These are phyloP conservation scores for Protaetia brevitarsis DNA, from an alignment of 1,140 invertebrate genomes.

Conservation along the genomic window DNA sequence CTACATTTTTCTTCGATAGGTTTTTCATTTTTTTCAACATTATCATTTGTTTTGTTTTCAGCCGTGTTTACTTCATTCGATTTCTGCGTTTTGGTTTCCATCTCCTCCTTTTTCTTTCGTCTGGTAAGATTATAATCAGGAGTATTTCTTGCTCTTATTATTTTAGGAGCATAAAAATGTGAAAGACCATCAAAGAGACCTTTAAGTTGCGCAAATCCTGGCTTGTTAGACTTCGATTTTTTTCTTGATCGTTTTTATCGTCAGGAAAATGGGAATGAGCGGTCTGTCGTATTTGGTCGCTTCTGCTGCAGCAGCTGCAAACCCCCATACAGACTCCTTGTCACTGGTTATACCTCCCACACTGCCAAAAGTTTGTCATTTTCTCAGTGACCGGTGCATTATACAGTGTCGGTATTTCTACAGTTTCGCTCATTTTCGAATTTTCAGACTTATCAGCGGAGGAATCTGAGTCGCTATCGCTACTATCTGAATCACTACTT, in stretches of 20 bases:
- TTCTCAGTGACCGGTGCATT: slow-evolving; percentile 11
- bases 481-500: slow-evolving; percentile 6
- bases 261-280: background rate
- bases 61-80: background rate
- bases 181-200: slow-evolving; percentile 81
- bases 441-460: slow-evolving; percentile 4
- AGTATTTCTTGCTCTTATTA: slow-evolving; percentile 38
- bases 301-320: slow-evolving; percentile 65
- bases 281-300: slow-evolving; percentile 45
- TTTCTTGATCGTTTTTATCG: slow-evolving; percentile 46
- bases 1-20: background rate
- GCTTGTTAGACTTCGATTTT: slow-evolving; percentile 32
- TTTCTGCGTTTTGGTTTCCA: background rate
- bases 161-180: slow-evolving; percentile 68
- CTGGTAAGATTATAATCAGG: slow-evolving; percentile 55
- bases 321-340: slow-evolving; percentile 64
- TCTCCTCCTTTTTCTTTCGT: slow-evolving; percentile 41
- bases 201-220: slow-evolving; percentile 58
- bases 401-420: background rate
- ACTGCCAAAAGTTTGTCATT: slow-evolving; percentile 51
- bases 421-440: background rate
- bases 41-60: background rate
- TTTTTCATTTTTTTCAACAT: background rate
- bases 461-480: slow-evolving; percentile 5
- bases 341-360: slow-evolving; percentile 50